phyloP scores from a whole-genome alignment of 2,888 invertebrate species.

The Catotricha subobsoleta region DNA sequence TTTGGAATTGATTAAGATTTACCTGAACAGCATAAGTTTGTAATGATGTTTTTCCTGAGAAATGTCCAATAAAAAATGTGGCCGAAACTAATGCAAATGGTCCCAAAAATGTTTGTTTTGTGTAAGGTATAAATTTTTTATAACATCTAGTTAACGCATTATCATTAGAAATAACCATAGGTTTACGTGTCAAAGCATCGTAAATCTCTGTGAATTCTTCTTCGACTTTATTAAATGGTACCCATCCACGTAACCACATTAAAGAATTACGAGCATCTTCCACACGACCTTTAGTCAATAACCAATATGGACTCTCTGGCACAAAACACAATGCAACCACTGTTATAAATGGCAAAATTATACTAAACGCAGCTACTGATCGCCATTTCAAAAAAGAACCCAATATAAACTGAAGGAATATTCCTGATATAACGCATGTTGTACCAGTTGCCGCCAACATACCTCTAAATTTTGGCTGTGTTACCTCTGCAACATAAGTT shows the following conservation, averaged over 20 bases:
- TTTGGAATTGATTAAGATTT: slow-evolving; percentile 1
- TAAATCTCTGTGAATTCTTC: slow-evolving; percentile 25
- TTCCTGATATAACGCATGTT: slow-evolving; percentile 55
- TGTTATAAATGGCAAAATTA: slow-evolving; percentile 43
- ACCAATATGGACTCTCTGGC: slow-evolving; percentile 70
- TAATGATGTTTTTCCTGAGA: slow-evolving; percentile 56
- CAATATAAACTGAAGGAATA: slow-evolving; percentile 45
- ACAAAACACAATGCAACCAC: slow-evolving; percentile 48
- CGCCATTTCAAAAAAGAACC: slow-evolving; percentile 56
- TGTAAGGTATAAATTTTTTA: slow-evolving; percentile 29
- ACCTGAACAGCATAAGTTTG: slow-evolving; percentile 52
- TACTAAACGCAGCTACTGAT: slow-evolving; percentile 47
- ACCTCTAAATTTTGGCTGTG: slow-evolving; percentile 61
- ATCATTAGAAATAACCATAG: not conserved
- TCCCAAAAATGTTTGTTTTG: slow-evolving; percentile 41
- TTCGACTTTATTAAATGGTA: slow-evolving; percentile 35
- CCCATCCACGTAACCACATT: slow-evolving; percentile 69
- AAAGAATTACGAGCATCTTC: slow-evolving; percentile 49
- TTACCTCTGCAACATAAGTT: slow-evolving; percentile 70
- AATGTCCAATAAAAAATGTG: slow-evolving; percentile 53
- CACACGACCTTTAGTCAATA: slow-evolving; percentile 45
- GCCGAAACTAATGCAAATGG: slow-evolving; percentile 48
- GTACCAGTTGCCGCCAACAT: slow-evolving; percentile 55
- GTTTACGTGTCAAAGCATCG: slow-evolving; percentile 16
- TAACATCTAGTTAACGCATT: slow-evolving; percentile 1